phyloP scores from a whole-genome alignment of 2,797 vertebrate genomes.

The Manis javanica region DNA sequence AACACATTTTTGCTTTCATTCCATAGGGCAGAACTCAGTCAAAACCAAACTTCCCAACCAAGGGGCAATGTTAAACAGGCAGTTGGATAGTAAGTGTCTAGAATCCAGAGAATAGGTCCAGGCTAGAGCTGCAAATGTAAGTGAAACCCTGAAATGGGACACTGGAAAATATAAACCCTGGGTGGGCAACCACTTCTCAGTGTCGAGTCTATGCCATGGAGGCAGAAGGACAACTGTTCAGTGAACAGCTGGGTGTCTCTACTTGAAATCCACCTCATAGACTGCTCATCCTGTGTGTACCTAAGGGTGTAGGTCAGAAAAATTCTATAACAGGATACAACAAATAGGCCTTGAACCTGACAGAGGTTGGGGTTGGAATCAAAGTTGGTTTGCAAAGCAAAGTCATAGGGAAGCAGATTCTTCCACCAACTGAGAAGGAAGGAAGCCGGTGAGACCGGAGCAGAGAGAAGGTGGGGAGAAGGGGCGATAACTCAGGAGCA shows the following conservation, averaged over 20 bases:
- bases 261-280: not conserved
- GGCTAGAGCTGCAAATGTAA: not conserved
- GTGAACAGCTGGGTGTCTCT: not conserved
- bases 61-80: not conserved
- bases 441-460: not conserved
- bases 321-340: not conserved
- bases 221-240: not conserved
- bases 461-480: not conserved
- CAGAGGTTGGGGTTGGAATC: not conserved
- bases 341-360: not conserved
- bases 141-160: not conserved
- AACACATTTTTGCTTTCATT: not conserved
- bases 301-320: not conserved
- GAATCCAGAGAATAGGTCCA: not conserved
- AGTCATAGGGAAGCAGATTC: not conserved
- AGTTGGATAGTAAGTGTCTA: not conserved
- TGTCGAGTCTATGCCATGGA: too few species aligned
- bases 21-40: not conserved
- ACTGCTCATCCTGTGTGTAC: not conserved
- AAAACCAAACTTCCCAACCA: not conserved
- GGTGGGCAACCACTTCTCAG: not conserved
- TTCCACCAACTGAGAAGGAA: not conserved
- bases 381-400: not conserved
- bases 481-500: too few species aligned
- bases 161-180: not conserved